Conservation (phyloP, 2,113 vertebrate species). For the Silurus asotus region DNA sequence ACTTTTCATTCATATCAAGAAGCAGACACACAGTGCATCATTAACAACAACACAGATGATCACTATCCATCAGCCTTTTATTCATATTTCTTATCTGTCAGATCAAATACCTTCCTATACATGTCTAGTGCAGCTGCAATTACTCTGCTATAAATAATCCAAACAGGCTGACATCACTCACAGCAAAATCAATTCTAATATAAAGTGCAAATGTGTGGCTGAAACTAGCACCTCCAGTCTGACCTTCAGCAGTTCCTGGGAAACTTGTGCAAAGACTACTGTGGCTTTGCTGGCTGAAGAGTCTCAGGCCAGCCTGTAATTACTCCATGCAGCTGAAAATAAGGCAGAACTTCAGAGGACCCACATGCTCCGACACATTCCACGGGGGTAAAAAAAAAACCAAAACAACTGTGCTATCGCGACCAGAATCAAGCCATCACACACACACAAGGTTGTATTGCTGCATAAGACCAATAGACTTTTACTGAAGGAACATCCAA, state of each 20-base stretch:
- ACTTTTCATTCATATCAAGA: conserved; percentile 11
- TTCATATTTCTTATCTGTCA: neutral
- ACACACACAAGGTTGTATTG: neutral
- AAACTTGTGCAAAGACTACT: conserved; percentile 43
- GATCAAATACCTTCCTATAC: neutral
- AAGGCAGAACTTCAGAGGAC: conserved; percentile 46
- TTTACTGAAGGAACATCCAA: conserved; percentile 9
- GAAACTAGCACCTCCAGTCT: neutral
- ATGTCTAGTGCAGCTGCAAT: neutral
- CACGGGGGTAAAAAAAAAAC: conserved; percentile 1
- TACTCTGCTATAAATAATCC: neutral
- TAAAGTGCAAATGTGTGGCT: neutral
- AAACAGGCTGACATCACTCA: neutral
- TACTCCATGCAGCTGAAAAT: conserved; percentile 56
- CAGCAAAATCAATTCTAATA: neutral
- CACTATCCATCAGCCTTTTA: neutral
- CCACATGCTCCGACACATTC: conserved; percentile 53
- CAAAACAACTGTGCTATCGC: conserved; percentile 32
- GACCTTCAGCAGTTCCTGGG: conserved; percentile 37
- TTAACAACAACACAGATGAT: neutral
- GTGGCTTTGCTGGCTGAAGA: conserved; percentile 41
- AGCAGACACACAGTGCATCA: neutral
- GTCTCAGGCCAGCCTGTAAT: conserved; percentile 50
- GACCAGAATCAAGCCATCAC: conserved; percentile 35
- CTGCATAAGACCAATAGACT: neutral